Evolutionary conservation across 2,888 invertebrate genomes (phyloP).

Genomic region (Drosophila paucipuncta): DNA sequence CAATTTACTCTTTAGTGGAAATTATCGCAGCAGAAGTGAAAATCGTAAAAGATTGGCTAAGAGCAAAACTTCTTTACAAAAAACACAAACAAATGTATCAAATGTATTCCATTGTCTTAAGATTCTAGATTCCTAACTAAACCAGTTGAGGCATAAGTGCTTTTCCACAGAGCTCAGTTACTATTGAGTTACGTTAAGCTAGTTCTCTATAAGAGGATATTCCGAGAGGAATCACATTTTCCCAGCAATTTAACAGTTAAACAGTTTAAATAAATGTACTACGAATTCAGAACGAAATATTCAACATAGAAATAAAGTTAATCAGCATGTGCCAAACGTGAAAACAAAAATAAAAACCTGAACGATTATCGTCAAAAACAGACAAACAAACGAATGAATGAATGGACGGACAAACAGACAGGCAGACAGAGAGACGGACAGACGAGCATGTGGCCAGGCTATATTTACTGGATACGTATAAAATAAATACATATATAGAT

Average conservation of each 20-base stretch:
- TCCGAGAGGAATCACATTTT: background rate
- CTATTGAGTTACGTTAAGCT: background rate
- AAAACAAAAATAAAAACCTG: background rate
- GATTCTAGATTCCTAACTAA: background rate
- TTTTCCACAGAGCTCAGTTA: background rate
- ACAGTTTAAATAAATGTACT: background rate
- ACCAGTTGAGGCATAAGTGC: background rate
- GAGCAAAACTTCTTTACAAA: background rate
- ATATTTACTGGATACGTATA: slow-evolving; percentile 1
- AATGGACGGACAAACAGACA: background rate
- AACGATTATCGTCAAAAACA: background rate
- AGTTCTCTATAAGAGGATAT: background rate
- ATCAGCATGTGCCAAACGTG: slow-evolving; percentile 1
- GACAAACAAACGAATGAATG: background rate
- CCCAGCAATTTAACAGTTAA: background rate
- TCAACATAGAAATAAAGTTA: background rate
- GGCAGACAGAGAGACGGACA: background rate
- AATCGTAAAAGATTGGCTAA: background rate
- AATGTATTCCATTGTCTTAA: background rate
- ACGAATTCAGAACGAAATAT: background rate
- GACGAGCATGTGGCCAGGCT: background rate
- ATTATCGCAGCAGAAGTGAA: background rate
- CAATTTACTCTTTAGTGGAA: background rate
- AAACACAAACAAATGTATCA: background rate
- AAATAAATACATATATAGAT: background rate